A percentile compares a stretch with the other conserved stretches of the same genome.
Conservation (phyloP, 2,113 vertebrate genomes). For the Tenrec ecaudatus region DNA sequence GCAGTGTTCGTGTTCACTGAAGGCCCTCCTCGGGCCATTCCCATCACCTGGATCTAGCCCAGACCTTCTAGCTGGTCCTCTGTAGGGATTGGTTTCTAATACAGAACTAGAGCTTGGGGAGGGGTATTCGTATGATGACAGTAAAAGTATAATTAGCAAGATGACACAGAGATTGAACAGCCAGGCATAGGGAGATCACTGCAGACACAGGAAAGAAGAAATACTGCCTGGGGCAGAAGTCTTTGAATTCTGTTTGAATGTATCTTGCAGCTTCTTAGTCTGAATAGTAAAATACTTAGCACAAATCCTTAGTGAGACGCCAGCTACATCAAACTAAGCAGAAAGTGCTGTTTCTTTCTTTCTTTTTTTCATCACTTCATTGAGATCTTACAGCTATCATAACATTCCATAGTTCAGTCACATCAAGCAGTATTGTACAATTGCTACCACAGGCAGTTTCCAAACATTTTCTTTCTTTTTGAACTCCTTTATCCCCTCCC, state of each 20-base stretch:
- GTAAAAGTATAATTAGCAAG: constrained; percentile 12
- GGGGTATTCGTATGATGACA: not conserved
- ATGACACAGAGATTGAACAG: not conserved
- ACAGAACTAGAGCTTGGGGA: not conserved
- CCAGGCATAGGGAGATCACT: not conserved
- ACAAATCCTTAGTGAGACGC: constrained; percentile 16
- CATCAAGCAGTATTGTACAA: no score
- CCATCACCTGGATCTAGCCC: no score
- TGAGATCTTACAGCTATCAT: no score
- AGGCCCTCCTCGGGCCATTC: constrained; percentile 65
- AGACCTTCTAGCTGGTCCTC: no score
- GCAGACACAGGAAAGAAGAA: not conserved
- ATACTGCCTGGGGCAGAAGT: not conserved
- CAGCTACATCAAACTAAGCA: not conserved
- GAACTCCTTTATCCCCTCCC: no score
- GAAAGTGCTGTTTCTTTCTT: not conserved
- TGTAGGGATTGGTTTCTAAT: no score
- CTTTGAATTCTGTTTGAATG: not conserved
- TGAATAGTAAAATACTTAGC: not conserved
- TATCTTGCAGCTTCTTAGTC: not conserved
- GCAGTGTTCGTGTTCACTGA: not conserved
- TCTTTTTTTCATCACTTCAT: no score
- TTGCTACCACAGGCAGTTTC: no score
- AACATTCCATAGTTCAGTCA: no score
- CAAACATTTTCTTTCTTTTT: no score